These are phyloP conservation scores for Engystomops pustulosus DNA, from an alignment of 2,113 vertebrate species.

Conservation along the genomic window DNA sequence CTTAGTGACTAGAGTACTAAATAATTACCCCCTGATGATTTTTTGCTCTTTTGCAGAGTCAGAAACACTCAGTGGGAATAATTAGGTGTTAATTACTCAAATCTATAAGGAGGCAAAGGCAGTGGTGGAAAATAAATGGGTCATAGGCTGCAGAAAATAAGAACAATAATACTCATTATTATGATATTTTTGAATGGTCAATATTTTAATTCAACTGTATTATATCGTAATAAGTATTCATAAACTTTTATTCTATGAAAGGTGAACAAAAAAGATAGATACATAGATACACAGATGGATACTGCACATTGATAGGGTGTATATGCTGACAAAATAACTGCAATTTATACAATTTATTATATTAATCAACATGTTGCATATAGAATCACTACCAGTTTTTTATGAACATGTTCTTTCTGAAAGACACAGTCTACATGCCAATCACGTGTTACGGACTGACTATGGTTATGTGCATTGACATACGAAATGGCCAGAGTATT, in stretches of 20 bases:
- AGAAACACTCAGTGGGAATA: slow-evolving; percentile 59
- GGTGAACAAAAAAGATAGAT: not conserved
- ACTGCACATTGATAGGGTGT: no score
- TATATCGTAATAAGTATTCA: not conserved
- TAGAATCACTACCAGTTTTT: no score
- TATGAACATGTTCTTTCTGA: no score
- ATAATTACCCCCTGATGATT: slow-evolving; percentile 61
- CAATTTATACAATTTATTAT: no score
- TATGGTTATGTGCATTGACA: no score
- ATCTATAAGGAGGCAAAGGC: slow-evolving; percentile 57
- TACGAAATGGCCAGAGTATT: no score
- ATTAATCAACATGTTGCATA: no score
- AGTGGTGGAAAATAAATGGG: slow-evolving; percentile 53
- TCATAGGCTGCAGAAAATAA: slow-evolving; percentile 41
- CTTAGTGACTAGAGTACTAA: slow-evolving; percentile 60
- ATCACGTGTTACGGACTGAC: no score
- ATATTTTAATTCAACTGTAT: not conserved
- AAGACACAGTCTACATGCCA: no score
- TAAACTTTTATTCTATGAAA: no score
- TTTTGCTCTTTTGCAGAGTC: slow-evolving; percentile 60
- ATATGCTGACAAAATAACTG: no score
- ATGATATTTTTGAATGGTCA: not conserved
- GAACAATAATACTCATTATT: not conserved
- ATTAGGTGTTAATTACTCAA: slow-evolving; percentile 60
- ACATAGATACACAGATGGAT: not conserved